A percentile compares a stretch with the other conserved stretches of the same genome.
Evolutionary conservation across 2,113 vertebrate species (phyloP).

Genomic region (Neoarius graeffei): DNA sequence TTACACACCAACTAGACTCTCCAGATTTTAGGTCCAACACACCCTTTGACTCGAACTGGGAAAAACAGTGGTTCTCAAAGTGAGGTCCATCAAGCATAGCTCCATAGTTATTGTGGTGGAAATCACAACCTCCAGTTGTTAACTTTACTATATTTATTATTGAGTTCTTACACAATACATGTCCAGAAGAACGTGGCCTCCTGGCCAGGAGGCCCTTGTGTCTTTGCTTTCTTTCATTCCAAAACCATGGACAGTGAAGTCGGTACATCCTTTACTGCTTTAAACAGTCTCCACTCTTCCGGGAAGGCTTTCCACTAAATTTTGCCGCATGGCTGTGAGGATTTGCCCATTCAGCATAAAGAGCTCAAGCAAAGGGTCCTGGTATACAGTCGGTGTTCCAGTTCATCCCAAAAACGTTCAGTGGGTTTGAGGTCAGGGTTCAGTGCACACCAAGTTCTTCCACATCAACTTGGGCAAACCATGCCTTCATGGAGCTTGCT

Average conservation of each 20-base stretch:
- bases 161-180: not conserved
- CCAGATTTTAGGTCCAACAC: not conserved
- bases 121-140: not conserved
- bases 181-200: not conserved
- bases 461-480: not conserved
- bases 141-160: not conserved
- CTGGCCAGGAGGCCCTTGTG: not conserved
- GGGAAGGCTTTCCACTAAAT: not conserved
- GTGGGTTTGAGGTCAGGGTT: not conserved
- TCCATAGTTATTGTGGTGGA: not conserved
- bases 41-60: not conserved
- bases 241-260: not conserved
- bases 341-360: not conserved
- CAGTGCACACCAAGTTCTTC: not conserved
- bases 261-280: not conserved
- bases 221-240: not conserved
- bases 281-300: not conserved
- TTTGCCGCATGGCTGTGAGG: not conserved
- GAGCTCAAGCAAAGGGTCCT: not conserved
- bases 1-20: not conserved
- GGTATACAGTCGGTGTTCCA: not conserved
- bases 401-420: not conserved
- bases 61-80: not conserved
- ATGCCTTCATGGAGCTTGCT: not conserved
- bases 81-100: not conserved